A percentile compares a stretch with the other conserved stretches of the same genome.
These are phyloP conservation scores for Oscheius sp. DNA, from an alignment of 2,888 invertebrate genomes.

Conservation along the genomic window DNA sequence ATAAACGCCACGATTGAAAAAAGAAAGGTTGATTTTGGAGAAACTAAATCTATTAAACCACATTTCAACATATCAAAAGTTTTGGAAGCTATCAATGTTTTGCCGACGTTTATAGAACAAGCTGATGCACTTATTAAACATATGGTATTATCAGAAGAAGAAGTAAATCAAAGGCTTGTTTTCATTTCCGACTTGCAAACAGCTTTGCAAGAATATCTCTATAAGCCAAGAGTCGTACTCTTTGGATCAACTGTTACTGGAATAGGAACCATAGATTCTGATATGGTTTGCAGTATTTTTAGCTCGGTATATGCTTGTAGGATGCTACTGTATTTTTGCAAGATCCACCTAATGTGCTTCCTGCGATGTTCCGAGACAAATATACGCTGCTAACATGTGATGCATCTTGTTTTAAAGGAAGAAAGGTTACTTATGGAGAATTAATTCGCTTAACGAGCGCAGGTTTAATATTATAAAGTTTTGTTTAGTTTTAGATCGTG, in stretches of 20 bases:
- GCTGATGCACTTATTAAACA: not conserved
- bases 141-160: slow-evolving; percentile 8
- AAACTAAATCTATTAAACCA: not conserved
- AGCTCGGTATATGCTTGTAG: too few species aligned
- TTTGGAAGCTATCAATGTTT: not conserved
- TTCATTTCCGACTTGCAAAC: slow-evolving; percentile 5
- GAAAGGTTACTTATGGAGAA: slow-evolving; percentile 24
- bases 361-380: slow-evolving; percentile 28
- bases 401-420: not conserved
- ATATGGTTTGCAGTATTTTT: slow-evolving; percentile 27
- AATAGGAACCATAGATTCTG: slow-evolving; percentile 36
- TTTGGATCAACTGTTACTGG: slow-evolving; percentile 36
- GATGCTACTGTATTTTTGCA: slow-evolving; percentile 32
- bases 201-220: slow-evolving; percentile 27
- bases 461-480: slow-evolving; percentile 11
- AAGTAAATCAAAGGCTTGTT: slow-evolving; percentile 1
- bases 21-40: slow-evolving; percentile 10
- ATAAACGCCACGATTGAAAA: not conserved
- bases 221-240: slow-evolving; percentile 13
- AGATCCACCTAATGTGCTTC: not conserved
- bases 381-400: slow-evolving; percentile 35
- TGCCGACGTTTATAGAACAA: slow-evolving; percentile 1
- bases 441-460: slow-evolving; percentile 27
- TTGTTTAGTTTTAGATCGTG: slow-evolving; percentile 29
- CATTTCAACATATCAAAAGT: not conserved